Evolutionary conservation across 2,888 invertebrate genomes (phyloP), one percentile per base, ranked within the genome.

Genomic region (Chaetogeoica ovagalla): DNA sequence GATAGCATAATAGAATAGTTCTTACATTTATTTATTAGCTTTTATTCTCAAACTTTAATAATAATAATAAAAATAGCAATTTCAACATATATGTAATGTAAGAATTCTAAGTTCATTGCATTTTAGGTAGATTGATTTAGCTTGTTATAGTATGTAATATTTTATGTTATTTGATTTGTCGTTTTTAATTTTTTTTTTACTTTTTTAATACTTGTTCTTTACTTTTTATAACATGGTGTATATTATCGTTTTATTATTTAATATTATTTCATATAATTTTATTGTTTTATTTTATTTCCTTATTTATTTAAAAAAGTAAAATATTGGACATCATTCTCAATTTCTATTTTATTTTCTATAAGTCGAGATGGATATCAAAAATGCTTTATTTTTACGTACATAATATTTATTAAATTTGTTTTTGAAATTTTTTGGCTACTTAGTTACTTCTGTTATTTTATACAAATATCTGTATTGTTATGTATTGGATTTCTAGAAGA

Each of bases 111-210:
- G 39, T 57, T 57, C 6, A 23, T 75, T 23, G 19, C 17, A 39
- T 65, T 65, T 65, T 21, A 75, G 39, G 23, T 75, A 66, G 71
- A 60, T 63, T 73, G 30, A 19, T 21, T 59, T 30, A 71, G 59
- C 39, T 71, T 59, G 21, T 57, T 57, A n/a, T n/a, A 8, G 30
- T 48, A 74, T 39, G 65, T 55, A 21, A 65, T 55, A 1, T 21
- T 52, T 60, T 71, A 11, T 8, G 59, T 55, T 48, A 30, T 30
- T 68, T 19, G 5, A 57, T 66, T 19, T 43, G 1, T 37, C 15
- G 11, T 73, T 66, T 55, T 55, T 37, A 37, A 39, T 37, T 52
- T 55, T 4, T 57, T 66, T 17, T 37, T 75, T n/a, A n/a, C n/a
- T 75, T 39, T 4, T 66, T 23, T 30, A 1, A 17, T n/a, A 39